Evolutionary conservation across 1,140 invertebrate species (phyloP).

Genomic region (Heliconius melpomene): DNA sequence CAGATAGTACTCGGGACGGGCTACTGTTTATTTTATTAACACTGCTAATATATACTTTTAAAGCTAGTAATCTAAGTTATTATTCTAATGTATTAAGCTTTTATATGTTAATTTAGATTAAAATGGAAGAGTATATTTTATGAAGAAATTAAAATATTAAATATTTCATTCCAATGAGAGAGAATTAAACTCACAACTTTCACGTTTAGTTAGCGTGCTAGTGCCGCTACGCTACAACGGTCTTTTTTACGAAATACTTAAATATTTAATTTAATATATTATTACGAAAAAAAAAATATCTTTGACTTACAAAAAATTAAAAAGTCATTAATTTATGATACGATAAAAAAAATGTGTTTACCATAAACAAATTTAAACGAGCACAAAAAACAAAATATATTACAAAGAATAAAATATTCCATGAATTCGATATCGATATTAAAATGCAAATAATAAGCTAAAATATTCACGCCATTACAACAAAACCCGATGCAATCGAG

Average conservation of each 20-base stretch:
- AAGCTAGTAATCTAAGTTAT: background rate
- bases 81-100: background rate
- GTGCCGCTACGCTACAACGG: too few species aligned
- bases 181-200: too few species aligned
- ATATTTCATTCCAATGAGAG: too few species aligned
- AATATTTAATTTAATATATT: too few species aligned
- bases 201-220: too few species aligned
- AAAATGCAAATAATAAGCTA: constrained; percentile 50
- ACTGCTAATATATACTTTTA: background rate
- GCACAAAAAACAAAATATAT: background rate
- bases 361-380: background rate
- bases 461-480: constrained; percentile 47
- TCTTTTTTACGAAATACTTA: too few species aligned
- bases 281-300: too few species aligned
- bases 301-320: too few species aligned
- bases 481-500: constrained; percentile 58
- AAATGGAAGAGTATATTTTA: too few species aligned
- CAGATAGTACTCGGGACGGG: constrained; percentile 24
- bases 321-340: too few species aligned
- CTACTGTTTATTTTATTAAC: constrained; percentile 36
- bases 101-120: background rate
- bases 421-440: constrained; percentile 29
- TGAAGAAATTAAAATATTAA: too few species aligned
- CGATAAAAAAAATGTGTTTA: background rate
- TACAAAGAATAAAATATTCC: background rate